Conservation (phyloP, 2,797 vertebrate species). For the Brachymystax lenok region DNA sequence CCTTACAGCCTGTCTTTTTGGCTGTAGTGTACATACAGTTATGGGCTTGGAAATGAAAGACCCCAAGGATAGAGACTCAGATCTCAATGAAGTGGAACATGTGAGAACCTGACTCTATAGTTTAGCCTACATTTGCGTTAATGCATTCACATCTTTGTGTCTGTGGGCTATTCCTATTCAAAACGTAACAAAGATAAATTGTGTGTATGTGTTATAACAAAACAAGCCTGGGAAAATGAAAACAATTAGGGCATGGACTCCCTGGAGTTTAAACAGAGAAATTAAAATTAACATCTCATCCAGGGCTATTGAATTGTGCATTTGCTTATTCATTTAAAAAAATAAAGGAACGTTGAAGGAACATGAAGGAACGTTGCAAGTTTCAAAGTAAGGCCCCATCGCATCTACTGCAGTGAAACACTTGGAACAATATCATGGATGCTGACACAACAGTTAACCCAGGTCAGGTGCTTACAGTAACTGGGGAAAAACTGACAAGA, state of each 20-base stretch:
- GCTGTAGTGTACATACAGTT: too few relatives aligned
- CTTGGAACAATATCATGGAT: not conserved
- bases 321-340: not conserved
- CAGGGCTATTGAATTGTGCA: slow-evolving; percentile 20
- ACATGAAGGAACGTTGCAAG: not conserved
- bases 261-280: slow-evolving; percentile 32
- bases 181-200: not conserved
- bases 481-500: not conserved
- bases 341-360: not conserved
- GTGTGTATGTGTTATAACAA: slow-evolving; percentile 26
- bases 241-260: slow-evolving; percentile 38
- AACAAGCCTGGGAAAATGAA: slow-evolving; percentile 42
- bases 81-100: too few relatives aligned
- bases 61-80: too few relatives aligned
- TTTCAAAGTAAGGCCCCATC: not conserved
- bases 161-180: not conserved
- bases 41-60: too few relatives aligned
- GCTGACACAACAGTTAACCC: not conserved
- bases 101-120: too few relatives aligned
- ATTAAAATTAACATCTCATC: slow-evolving; percentile 31
- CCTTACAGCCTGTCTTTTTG: too few relatives aligned
- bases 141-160: not conserved
- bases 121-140: not conserved
- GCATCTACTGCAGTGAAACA: not conserved
- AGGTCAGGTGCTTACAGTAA: not conserved